Evolutionary conservation across 2,888 invertebrate species (phyloP), one percentile per base, ranked within the genome.

Genomic region (Rambutsinella grinnellia): DNA sequence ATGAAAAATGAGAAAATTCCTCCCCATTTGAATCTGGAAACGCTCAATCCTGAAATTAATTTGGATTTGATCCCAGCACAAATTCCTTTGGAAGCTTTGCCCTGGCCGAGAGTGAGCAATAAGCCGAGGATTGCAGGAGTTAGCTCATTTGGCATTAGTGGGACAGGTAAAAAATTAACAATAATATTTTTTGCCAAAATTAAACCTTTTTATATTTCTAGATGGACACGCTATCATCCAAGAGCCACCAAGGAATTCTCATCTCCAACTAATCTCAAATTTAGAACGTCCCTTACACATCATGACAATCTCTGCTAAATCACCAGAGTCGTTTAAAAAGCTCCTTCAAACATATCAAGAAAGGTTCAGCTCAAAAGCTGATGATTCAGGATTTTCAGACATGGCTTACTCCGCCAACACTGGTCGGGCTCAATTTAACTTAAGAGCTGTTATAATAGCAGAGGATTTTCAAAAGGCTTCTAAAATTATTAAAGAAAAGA

Each of bases 31-130:
- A 77, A 79, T 54, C 69, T 81, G 8, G 28, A 60, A 1, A 75
- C 49, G 1, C 49, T 81, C 2, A 80, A 80, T 54, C 80, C 80
- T 8, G 21, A 56, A 13, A 77, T 80, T n/a, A 57, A 79, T 46
- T 56, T 79, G 58, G 72, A 72, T 3, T 1, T 21, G 2, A 68
- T 79, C 17, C 76, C 76, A 3, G 72, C 76, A 3, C 23, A 36
- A 19, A 79, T 79, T 24, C 79, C 76, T 1, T 10, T 61, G 17
- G 68, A 71, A 5, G 19, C 60, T 6, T 19, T 46, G 36, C 44
- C 60, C 10, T 28, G 51, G 36, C 49, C 5, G 17, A 49, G 21
- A 44, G 3, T n/a, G 8, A 36, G 2, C 6, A 36, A 36, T 24
- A 46, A 26, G 15, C 24, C 17, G 2, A 21, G 60, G 10, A 49